These are phyloP conservation scores for Heterohyrax brucei DNA, from an alignment of 2,797 vertebrate genomes.

Conservation along the genomic window DNA sequence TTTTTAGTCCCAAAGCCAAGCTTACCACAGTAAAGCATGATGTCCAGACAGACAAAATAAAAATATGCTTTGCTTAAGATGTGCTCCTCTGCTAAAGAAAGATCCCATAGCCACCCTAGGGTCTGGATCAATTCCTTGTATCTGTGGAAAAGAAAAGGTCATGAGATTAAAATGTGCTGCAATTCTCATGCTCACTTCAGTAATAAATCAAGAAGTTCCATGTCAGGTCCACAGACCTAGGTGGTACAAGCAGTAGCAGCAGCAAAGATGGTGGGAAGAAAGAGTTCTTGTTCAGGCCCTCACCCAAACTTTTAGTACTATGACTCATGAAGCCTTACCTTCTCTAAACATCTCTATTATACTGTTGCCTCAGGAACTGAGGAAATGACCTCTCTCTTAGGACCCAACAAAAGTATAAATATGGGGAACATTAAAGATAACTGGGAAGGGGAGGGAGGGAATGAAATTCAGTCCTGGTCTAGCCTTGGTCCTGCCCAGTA, in stretches of 20 bases:
- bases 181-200: background rate
- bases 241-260: background rate
- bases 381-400: background rate
- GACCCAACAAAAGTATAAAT: background rate
- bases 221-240: background rate
- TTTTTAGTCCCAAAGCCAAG: background rate
- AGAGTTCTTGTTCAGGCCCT: background rate
- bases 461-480: background rate
- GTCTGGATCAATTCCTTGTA: conserved; percentile 70
- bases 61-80: conserved; percentile 75
- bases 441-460: background rate
- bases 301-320: background rate
- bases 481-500: background rate
- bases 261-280: background rate
- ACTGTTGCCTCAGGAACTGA: background rate
- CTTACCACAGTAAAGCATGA: conserved; percentile 85
- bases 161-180: too few relatives aligned
- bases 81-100: conserved; percentile 65
- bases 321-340: background rate
- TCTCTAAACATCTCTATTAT: background rate
- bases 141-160: background rate
- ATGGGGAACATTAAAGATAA: background rate
- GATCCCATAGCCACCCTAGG: conserved; percentile 78
- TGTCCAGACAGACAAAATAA: conserved; percentile 82
- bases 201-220: background rate